Evolutionary conservation across 1,140 invertebrate species (phyloP).

Genomic region (Drosophila ironensis): DNA sequence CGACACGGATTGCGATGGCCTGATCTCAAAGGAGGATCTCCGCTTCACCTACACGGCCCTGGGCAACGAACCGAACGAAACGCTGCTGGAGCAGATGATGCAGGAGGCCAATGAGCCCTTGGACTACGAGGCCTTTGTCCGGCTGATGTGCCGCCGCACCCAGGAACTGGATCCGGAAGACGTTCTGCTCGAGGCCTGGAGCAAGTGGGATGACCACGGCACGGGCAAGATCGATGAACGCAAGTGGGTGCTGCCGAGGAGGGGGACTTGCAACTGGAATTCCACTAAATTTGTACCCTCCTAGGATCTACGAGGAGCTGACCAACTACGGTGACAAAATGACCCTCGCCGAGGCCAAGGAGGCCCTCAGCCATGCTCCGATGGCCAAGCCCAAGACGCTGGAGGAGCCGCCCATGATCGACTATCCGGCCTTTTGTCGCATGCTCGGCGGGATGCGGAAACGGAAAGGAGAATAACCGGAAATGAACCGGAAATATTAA

Average conservation of each 20-base stretch:
- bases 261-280: neutral
- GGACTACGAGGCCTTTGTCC: slow-evolving; percentile 85
- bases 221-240: slow-evolving; percentile 85
- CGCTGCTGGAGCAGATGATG: slow-evolving; percentile 84
- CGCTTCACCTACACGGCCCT: slow-evolving; percentile 84
- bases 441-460: slow-evolving; percentile 85
- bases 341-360: slow-evolving; percentile 84
- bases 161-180: slow-evolving; percentile 85
- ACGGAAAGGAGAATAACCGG: slow-evolving; percentile 39
- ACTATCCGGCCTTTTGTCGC: slow-evolving; percentile 85
- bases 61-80: slow-evolving; percentile 83
- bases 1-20: slow-evolving; percentile 84
- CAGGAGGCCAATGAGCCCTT: slow-evolving; percentile 84
- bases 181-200: slow-evolving; percentile 84
- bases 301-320: slow-evolving; percentile 84
- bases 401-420: slow-evolving; percentile 83
- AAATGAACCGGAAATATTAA: neutral
- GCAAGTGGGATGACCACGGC: slow-evolving; percentile 85
- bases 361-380: slow-evolving; percentile 85
- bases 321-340: slow-evolving; percentile 85
- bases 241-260: slow-evolving; percentile 79
- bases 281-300: neutral
- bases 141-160: slow-evolving; percentile 84
- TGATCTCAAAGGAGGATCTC: slow-evolving; percentile 84
- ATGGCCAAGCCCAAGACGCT: slow-evolving; percentile 82